Percentiles rank a stretch among this genome's conserved stretches.
phyloP scores from a whole-genome alignment of 2,113 vertebrate genomes.

The Micromys minutus region DNA sequence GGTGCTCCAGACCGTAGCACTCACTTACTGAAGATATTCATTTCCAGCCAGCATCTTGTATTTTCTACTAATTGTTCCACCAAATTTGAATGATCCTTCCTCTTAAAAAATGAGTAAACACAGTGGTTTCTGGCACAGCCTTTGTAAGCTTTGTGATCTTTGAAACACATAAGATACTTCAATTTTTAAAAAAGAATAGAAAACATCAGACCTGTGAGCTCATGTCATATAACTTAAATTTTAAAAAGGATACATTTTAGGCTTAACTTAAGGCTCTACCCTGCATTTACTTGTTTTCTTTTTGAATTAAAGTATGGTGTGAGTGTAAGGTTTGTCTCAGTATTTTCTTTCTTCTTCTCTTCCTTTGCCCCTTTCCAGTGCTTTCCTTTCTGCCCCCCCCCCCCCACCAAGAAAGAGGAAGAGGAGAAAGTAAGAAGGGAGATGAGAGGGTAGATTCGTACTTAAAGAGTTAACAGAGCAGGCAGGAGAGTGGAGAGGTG shows the following conservation, averaged over 20 bases:
- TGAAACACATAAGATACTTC: slow-evolving; percentile 16
- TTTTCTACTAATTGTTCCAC: background rate
- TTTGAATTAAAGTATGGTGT: slow-evolving; percentile 3
- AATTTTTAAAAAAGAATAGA: background rate
- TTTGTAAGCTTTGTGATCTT: background rate
- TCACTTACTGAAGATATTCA: background rate
- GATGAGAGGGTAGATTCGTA: no score
- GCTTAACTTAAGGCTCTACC: background rate
- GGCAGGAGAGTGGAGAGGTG: background rate
- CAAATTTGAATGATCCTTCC: background rate
- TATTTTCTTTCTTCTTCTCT: background rate
- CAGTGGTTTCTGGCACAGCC: background rate
- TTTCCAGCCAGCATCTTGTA: background rate
- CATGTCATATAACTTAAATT: background rate
- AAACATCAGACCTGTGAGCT: background rate
- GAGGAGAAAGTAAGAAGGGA: background rate
- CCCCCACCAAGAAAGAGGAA: background rate
- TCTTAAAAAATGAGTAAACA: slow-evolving; percentile 39
- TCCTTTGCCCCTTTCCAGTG: background rate
- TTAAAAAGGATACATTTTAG: slow-evolving; percentile 21
- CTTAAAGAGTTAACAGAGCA: background rate
- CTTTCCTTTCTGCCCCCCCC: background rate
- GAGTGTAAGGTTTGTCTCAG: background rate
- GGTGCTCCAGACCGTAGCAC: no score
- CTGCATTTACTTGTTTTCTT: background rate